These are phyloP conservation scores for Euphysa ruthae DNA, from an alignment of 30 jellyfish, hydroid and myxozoan genomes.

Conservation along the genomic window DNA sequence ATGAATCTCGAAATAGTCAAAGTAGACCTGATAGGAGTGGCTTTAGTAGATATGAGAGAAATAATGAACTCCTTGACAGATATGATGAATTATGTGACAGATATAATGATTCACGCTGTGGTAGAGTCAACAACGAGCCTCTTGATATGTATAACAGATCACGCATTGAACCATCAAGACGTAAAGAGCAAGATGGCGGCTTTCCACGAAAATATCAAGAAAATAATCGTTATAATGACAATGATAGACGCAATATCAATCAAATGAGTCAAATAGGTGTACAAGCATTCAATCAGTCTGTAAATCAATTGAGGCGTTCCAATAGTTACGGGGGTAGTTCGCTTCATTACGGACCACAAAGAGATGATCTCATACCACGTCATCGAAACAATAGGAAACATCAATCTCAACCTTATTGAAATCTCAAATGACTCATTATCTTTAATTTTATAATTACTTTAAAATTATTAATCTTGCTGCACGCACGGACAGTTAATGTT, in stretches of 20 bases:
- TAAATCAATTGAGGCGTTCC: not conserved
- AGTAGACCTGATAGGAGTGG: too few relatives aligned
- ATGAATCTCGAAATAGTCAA: not conserved
- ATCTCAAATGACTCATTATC: too few relatives aligned
- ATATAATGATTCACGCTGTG: not conserved
- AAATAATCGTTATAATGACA: not conserved
- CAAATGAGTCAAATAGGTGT: not conserved
- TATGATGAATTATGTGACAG: not conserved
- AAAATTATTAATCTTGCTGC: too few relatives aligned
- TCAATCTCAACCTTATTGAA: conserved; percentile 15
- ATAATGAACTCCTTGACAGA: not conserved
- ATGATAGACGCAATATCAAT: not conserved
- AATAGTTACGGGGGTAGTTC: not conserved
- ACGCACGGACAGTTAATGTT: too few relatives aligned
- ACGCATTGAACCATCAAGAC: not conserved
- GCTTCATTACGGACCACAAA: conserved; percentile 14
- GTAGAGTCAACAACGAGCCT: not conserved
- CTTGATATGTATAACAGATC: not conserved
- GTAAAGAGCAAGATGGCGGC: not conserved
- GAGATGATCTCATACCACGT: conserved; percentile 15
- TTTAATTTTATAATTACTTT: too few relatives aligned
- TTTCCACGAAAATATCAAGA: not conserved
- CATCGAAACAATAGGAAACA: conserved; percentile 5
- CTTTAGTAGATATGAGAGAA: not conserved
- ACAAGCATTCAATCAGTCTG: not conserved